Evolutionary conservation across 2,888 invertebrate species (phyloP).

Genomic region (Halictus ligatus): DNA sequence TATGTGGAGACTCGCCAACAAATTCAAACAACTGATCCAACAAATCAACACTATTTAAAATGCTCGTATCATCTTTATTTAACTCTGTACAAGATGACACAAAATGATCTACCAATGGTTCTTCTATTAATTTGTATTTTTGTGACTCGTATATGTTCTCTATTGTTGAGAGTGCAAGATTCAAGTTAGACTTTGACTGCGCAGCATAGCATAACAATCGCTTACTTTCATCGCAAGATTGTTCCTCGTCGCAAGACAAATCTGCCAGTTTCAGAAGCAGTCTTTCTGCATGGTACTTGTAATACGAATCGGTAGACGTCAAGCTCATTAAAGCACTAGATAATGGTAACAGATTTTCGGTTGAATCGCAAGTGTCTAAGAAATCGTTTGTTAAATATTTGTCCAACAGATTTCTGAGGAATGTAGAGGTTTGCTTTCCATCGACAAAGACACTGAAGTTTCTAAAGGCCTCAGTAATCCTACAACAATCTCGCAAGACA

Average conservation of each 20-base stretch:
- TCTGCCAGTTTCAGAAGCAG: slow-evolving; percentile 70
- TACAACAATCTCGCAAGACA: slow-evolving; percentile 75
- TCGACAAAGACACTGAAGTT: slow-evolving; percentile 65
- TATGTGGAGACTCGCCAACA: slow-evolving; percentile 62
- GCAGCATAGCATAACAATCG: slow-evolving; percentile 65
- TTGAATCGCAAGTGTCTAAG: slow-evolving; percentile 57
- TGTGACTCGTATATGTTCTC: slow-evolving; percentile 73
- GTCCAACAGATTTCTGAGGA: slow-evolving; percentile 68
- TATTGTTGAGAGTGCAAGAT: slow-evolving; percentile 60
- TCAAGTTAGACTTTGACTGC: slow-evolving; percentile 58
- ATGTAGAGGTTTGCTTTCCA: slow-evolving; percentile 61
- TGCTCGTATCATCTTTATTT: slow-evolving; percentile 30
- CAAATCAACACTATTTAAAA: slow-evolving; percentile 22
- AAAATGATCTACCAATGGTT: slow-evolving; percentile 72
- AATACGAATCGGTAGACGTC: slow-evolving; percentile 54
- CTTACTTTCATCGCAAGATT: slow-evolving; percentile 66
- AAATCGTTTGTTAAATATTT: slow-evolving; percentile 71
- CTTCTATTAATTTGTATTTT: slow-evolving; percentile 73
- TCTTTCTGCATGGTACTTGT: slow-evolving; percentile 59
- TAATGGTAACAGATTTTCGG: slow-evolving; percentile 67
- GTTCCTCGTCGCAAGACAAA: slow-evolving; percentile 60
- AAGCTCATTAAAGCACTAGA: slow-evolving; percentile 67
- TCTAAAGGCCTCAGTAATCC: slow-evolving; percentile 60
- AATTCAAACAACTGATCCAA: slow-evolving; percentile 64
- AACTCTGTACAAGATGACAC: slow-evolving; percentile 38